Base-by-base conservation (phyloP, 1,140 invertebrate species). In the Pseudachorutes palmiensis region DNA sequence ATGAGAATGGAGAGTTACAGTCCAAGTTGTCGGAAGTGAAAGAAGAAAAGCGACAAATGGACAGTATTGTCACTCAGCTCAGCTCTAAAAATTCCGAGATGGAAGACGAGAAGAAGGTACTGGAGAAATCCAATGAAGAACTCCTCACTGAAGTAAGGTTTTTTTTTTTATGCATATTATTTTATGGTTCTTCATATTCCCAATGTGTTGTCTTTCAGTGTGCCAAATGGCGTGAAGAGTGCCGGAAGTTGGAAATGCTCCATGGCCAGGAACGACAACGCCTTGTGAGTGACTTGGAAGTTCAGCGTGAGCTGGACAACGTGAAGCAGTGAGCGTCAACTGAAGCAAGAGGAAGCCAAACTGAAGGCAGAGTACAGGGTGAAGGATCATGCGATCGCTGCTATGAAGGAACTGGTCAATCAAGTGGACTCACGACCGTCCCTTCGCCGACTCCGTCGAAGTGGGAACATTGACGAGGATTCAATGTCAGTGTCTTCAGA, bases 241-340 rank as follows among this genome's bases (percentile, higher is more conserved):
- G 83, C 82, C 74, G 86, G 88, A 70, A 87, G 88, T 75, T 85
- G 89, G 65, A 78, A 85, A 69, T 80, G 83, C 62, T 76, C 1
- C 72, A 73, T 61, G 30, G 65, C 16, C 69, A 73, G 55, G 65
- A 71, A 45, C 51, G 61, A 33, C 45, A 74, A 33, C 32, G 30
- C 9, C 41, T 71, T 9, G 67, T 71, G 57, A 49, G 57, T 2
- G 68, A 74, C 58, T 36, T 67, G 63, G 71, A 71, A 16, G n/a
- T 70, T 30, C 67, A 71, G 57, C 57, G 60, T 1, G 67, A 73
- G 58, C 48, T 73, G 26, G 65, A 67, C 28, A 67, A 63, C 16
- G 14, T 64, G 28, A 69, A 68, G 55, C 32, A n/a, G 48, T 26
- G 58, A 67, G n/a, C 61, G 69, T 22, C 29, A 67, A 19, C 12